Conservation (phyloP, 2,888 invertebrate species). For the Polietes domitor region DNA sequence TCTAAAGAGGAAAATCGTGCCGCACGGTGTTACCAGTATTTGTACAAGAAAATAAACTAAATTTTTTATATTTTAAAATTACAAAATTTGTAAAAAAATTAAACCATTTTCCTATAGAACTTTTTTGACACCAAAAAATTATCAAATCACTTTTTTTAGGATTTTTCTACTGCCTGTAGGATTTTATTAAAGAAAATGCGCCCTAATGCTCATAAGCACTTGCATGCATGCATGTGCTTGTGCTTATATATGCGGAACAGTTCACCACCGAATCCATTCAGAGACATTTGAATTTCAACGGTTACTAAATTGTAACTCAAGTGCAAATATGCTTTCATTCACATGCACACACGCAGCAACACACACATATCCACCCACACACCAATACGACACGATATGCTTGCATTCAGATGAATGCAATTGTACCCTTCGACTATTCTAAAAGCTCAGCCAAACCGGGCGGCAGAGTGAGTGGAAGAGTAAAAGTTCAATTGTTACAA, state of each 20-base stretch:
- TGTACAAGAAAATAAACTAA: too few relatives aligned
- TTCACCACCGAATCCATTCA: slow-evolving; percentile 19
- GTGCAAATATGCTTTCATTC: slow-evolving; percentile 58
- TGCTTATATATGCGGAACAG: neutral
- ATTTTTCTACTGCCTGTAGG: too few relatives aligned
- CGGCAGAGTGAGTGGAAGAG: neutral
- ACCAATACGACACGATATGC: neutral
- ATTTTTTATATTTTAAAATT: too few relatives aligned
- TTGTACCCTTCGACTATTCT: neutral
- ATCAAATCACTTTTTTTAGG: too few relatives aligned
- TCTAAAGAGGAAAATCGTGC: too few relatives aligned
- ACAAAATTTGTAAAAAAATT: too few relatives aligned
- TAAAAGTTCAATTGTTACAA: slow-evolving; percentile 65
- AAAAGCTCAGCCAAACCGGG: slow-evolving; percentile 14
- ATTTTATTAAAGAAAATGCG: too few relatives aligned
- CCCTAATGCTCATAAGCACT: too few relatives aligned
- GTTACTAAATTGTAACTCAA: slow-evolving; percentile 61
- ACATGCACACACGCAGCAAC: slow-evolving; percentile 31
- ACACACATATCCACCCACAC: neutral
- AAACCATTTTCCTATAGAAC: too few relatives aligned
- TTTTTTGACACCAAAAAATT: too few relatives aligned
- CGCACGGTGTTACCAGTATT: too few relatives aligned
- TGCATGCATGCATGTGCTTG: neutral
- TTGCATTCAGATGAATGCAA: slow-evolving; percentile 9
- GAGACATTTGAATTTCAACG: slow-evolving; percentile 58